A percentile compares a stretch with the other conserved stretches of the same genome.
Conservation (phyloP, 2,113 vertebrate genomes). For the Embiotoca jacksoni region DNA sequence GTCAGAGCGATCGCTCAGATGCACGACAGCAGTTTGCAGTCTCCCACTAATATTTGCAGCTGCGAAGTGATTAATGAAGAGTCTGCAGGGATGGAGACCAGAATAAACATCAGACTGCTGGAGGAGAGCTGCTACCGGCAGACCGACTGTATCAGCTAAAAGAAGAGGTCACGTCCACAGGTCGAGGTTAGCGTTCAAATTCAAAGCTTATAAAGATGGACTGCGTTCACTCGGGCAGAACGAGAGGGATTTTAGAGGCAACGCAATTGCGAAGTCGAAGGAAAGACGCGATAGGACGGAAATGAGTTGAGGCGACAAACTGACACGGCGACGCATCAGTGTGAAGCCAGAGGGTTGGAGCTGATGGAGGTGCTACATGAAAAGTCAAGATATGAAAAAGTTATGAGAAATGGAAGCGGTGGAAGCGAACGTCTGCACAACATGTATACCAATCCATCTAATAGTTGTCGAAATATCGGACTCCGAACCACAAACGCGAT, state of each 20-base stretch:
- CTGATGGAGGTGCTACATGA: too few relatives aligned
- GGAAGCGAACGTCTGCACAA: background rate
- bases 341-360: too few relatives aligned
- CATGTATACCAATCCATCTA: background rate
- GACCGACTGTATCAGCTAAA: background rate
- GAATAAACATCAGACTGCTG: background rate
- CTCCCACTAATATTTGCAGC: constrained; percentile 58
- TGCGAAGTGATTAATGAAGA: constrained; percentile 39
- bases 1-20: background rate
- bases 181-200: background rate
- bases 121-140: constrained; percentile 6
- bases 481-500: background rate
- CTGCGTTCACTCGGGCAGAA: too few relatives aligned
- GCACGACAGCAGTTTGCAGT: constrained; percentile 19
- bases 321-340: too few relatives aligned
- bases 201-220: too few relatives aligned
- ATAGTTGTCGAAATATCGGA: background rate
- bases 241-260: too few relatives aligned
- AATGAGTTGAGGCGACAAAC: too few relatives aligned
- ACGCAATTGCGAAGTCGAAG: too few relatives aligned
- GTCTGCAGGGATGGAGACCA: constrained; percentile 4
- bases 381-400: too few relatives aligned
- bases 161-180: background rate
- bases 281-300: too few relatives aligned
- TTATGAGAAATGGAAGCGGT: too few relatives aligned